A percentile compares a stretch with the other conserved stretches of the same genome.
Evolutionary conservation across 2,888 invertebrate species (phyloP).

Genomic region (Mythimna vitellina): DNA sequence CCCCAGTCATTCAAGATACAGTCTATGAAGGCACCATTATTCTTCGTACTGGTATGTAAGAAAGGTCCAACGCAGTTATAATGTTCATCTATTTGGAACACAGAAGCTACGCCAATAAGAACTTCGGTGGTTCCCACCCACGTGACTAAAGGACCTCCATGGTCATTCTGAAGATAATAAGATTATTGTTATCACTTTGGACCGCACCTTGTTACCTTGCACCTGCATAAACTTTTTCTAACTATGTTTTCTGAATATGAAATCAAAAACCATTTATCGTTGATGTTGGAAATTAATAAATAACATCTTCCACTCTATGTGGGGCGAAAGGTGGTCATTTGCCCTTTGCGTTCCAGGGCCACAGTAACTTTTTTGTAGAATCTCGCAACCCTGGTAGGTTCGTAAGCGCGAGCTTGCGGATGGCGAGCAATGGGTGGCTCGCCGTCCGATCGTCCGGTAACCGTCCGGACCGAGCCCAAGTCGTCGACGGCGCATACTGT

Average conservation of each 20-base stretch:
- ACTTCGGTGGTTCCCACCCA: constrained; percentile 70
- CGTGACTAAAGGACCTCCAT: constrained; percentile 78
- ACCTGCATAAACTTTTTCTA: not conserved
- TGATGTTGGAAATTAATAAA: too few relatives aligned
- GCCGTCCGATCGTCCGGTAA: too few relatives aligned
- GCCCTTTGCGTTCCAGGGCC: too few relatives aligned
- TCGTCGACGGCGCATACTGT: too few relatives aligned
- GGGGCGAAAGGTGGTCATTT: too few relatives aligned
- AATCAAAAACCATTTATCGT: not conserved
- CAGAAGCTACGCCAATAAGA: constrained; percentile 77
- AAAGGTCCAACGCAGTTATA: constrained; percentile 66
- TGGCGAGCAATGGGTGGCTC: too few relatives aligned
- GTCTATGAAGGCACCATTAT: constrained; percentile 17
- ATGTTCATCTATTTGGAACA: constrained; percentile 67
- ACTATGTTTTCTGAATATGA: not conserved
- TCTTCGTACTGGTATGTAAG: constrained; percentile 33
- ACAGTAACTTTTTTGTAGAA: too few relatives aligned
- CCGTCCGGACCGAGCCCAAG: too few relatives aligned
- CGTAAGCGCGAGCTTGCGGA: too few relatives aligned
- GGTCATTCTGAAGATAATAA: constrained; percentile 73
- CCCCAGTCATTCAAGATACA: constrained; percentile 5
- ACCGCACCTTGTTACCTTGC: not conserved
- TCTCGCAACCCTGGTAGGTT: too few relatives aligned
- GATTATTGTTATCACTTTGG: not conserved
- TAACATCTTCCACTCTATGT: too few relatives aligned